Evolutionary conservation across 2,797 vertebrate genomes (phyloP).

Genomic region (Sebastiscus tertius): DNA sequence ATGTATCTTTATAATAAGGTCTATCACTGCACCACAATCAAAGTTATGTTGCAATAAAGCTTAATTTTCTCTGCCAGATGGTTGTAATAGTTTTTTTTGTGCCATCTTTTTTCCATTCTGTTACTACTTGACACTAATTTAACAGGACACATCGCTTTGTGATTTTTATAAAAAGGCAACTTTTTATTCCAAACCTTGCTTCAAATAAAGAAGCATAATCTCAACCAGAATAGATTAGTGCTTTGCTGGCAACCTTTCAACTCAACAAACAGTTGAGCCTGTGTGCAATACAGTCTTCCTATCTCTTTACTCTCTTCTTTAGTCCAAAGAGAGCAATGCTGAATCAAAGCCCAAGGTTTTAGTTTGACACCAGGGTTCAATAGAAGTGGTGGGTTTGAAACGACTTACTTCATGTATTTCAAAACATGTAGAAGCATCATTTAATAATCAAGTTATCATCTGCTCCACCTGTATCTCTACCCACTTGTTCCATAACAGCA

Average conservation of each 20-base stretch:
- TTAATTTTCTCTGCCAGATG: not conserved
- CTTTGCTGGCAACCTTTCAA: not conserved
- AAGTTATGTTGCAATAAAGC: not conserved
- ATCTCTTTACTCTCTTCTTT: not conserved
- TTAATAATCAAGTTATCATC: not conserved
- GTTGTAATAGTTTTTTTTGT: not conserved
- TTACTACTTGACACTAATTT: not conserved
- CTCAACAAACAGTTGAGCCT: not conserved
- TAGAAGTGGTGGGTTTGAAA: not conserved
- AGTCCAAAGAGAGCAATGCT: not conserved
- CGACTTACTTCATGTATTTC: not conserved
- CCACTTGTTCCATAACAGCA: not conserved
- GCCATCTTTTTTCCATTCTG: not conserved
- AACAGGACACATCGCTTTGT: not conserved
- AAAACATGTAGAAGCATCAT: not conserved
- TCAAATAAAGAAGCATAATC: not conserved
- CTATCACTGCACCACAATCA: too few relatives aligned
- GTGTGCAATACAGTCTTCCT: too few relatives aligned
- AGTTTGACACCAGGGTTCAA: not conserved
- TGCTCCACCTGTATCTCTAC: not conserved
- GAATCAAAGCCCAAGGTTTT: not conserved
- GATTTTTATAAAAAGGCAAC: not conserved
- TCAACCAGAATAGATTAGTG: not conserved
- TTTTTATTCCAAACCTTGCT: not conserved
- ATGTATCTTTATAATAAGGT: too few relatives aligned